These are phyloP conservation scores for Heliconius congener DNA, from an alignment of 1,140 invertebrate genomes.

Conservation along the genomic window DNA sequence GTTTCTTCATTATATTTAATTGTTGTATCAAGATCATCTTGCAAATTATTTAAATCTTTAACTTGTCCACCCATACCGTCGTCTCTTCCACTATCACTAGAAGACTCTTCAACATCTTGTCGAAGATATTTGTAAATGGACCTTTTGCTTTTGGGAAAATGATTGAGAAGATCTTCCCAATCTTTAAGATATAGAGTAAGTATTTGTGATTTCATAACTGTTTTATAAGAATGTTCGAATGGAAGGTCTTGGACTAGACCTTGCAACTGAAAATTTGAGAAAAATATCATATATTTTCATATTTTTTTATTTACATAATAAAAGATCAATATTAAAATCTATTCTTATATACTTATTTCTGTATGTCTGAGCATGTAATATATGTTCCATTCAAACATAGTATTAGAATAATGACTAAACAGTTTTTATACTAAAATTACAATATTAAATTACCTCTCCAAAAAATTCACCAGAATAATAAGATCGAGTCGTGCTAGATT, in stretches of 20 bases:
- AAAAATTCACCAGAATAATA: slow-evolving; percentile 55
- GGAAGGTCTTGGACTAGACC: slow-evolving; percentile 50
- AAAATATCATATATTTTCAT: neutral
- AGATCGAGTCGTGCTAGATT: slow-evolving; percentile 27
- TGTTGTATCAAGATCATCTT: neutral
- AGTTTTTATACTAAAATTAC: neutral
- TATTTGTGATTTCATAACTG: slow-evolving; percentile 52
- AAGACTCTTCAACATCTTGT: slow-evolving; percentile 23
- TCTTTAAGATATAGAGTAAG: slow-evolving; percentile 52
- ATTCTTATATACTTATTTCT: too few relatives aligned
- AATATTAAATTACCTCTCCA: slow-evolving; percentile 48
- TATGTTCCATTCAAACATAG: too few relatives aligned
- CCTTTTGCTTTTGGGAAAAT: slow-evolving; percentile 57
- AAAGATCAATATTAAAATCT: neutral
- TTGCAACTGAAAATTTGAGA: slow-evolving; percentile 47
- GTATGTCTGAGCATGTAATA: too few relatives aligned
- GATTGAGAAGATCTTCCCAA: slow-evolving; percentile 55
- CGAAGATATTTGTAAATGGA: slow-evolving; percentile 47
- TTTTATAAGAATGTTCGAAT: slow-evolving; percentile 52
- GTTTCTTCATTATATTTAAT: neutral
- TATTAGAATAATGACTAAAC: too few relatives aligned
- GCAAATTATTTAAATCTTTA: neutral
- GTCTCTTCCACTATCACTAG: slow-evolving; percentile 25
- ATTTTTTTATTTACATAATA: neutral
- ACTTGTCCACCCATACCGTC: neutral